phyloP scores from a whole-genome alignment of 2,888 invertebrate species.

The Lydus trimaculatus region DNA sequence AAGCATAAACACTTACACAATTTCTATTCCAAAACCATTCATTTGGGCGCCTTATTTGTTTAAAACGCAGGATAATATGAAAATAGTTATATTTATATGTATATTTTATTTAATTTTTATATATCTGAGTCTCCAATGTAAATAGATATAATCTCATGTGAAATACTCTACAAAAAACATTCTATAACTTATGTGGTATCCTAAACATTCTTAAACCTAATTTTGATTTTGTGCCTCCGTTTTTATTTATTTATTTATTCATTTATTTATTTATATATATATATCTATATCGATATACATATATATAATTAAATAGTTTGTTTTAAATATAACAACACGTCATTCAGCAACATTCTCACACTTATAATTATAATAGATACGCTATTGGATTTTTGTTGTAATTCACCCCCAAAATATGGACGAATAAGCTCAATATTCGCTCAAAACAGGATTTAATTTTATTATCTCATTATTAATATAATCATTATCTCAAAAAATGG shows the following conservation, averaged over 20 bases:
- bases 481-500: too few species aligned
- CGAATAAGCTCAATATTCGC: conserved; percentile 16
- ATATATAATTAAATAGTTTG: conserved; percentile 22
- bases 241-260: conserved; percentile 19
- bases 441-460: conserved; percentile 21
- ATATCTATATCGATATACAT: conserved; percentile 1
- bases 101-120: conserved; percentile 42
- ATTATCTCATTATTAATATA: background rate
- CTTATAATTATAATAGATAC: conserved; percentile 27
- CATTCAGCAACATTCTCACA: conserved; percentile 51
- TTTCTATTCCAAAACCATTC: conserved; percentile 48
- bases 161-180: conserved; percentile 57
- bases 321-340: conserved; percentile 45
- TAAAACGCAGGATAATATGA: conserved; percentile 57
- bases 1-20: conserved; percentile 53
- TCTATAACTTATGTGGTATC: conserved; percentile 55
- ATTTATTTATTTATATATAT: background rate
- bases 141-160: conserved; percentile 58
- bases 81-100: conserved; percentile 56
- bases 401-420: conserved; percentile 11
- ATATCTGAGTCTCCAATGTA: conserved; percentile 58
- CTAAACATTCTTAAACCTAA: conserved; percentile 56
- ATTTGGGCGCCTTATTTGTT: conserved; percentile 44
- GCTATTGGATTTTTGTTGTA: conserved; percentile 18
- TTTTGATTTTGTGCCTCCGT: conserved; percentile 59